Evolutionary conservation across 2,797 vertebrate genomes (phyloP).

Genomic region (Sandelia bainsii): DNA sequence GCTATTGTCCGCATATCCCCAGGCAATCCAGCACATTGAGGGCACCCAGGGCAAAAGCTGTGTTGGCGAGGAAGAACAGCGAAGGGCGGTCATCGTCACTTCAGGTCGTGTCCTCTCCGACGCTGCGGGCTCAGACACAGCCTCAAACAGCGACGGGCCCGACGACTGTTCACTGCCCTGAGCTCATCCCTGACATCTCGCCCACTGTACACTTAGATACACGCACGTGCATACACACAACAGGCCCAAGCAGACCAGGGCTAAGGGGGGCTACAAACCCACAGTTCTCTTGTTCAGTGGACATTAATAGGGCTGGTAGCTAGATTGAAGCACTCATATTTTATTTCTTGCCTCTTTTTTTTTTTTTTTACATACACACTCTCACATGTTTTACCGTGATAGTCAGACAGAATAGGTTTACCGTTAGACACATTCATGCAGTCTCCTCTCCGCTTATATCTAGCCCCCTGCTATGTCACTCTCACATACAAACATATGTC

Average conservation of each 20-base stretch:
- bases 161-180: conserved; percentile 92
- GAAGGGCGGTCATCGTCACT: conserved; percentile 93
- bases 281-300: conserved; percentile 64
- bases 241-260: conserved; percentile 43
- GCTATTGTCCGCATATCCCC: conserved; percentile 13
- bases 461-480: conserved; percentile 42
- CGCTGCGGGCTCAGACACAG: conserved; percentile 89
- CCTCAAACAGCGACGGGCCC: conserved; percentile 90
- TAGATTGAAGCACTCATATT: conserved; percentile 67
- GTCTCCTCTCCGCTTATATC: conserved; percentile 46
- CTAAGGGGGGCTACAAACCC: conserved; percentile 61
- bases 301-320: conserved; percentile 65
- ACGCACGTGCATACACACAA: conserved; percentile 51
- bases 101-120: conserved; percentile 87
- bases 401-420: conserved; percentile 63
- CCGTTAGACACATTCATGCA: conserved; percentile 51
- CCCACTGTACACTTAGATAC: conserved; percentile 39
- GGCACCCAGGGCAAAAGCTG: conserved; percentile 91
- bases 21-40: conserved; percentile 99
- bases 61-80: conserved; percentile 90
- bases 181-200: conserved; percentile 61
- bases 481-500: conserved; percentile 31
- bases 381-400: conserved; percentile 57
- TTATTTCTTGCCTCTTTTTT: conserved; percentile 14
- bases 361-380: conserved; percentile 36